These are phyloP conservation scores for Drosophila nebulosa DNA, from an alignment of 1,140 invertebrate genomes.

Conservation along the genomic window DNA sequence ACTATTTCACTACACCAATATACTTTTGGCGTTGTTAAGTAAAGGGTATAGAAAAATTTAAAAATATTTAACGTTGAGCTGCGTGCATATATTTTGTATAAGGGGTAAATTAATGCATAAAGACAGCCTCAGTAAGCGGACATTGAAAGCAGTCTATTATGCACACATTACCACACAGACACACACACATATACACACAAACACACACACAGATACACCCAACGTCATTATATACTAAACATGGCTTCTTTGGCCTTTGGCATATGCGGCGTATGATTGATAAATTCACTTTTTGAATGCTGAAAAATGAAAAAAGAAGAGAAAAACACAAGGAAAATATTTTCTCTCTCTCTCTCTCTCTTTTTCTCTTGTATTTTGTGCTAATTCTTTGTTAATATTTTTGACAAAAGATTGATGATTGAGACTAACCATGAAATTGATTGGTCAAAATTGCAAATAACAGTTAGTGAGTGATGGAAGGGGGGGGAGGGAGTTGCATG, in stretches of 20 bases:
- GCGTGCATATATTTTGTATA: not conserved
- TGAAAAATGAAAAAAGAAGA: not conserved
- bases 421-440: no score
- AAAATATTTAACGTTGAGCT: conserved; percentile 25
- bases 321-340: not conserved
- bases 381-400: no score
- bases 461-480: no score
- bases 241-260: conserved; percentile 2
- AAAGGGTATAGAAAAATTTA: conserved; percentile 10
- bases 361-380: not conserved
- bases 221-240: not conserved
- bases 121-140: conserved; percentile 32
- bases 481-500: no score
- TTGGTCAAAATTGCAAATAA: no score
- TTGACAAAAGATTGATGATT: not conserved
- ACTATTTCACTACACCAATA: no score
- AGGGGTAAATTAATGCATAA: conserved; percentile 68
- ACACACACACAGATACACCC: not conserved
- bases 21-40: not conserved
- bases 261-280: conserved; percentile 64
- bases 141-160: conserved; percentile 71
- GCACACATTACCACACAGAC: conserved; percentile 18
- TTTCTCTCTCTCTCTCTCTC: no score
- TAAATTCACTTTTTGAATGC: conserved; percentile 64
- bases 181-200: conserved; percentile 13